phyloP scores from a whole-genome alignment of 2,797 vertebrate genomes.

The Rhinogobio ventralis region DNA sequence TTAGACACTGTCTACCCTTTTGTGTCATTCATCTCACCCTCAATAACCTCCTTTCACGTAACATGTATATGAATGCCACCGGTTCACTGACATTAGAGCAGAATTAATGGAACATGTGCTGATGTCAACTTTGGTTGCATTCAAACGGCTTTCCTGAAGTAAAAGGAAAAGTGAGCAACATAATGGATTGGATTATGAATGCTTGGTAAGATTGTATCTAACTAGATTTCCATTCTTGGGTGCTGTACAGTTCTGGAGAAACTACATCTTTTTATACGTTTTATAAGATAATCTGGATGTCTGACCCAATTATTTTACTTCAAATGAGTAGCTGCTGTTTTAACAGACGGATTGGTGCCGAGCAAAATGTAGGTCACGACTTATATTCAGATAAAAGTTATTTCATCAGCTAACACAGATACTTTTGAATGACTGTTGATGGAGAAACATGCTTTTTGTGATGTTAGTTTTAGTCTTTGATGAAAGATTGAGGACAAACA shows the following conservation, averaged over 20 bases:
- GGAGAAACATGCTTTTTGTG: background rate
- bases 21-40: background rate
- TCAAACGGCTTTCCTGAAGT: conserved; percentile 61
- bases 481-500: too few species aligned
- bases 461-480: background rate
- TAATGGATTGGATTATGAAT: background rate
- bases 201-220: background rate
- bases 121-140: conserved; percentile 63
- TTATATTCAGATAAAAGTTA: background rate
- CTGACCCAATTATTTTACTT: background rate
- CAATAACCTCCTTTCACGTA: background rate
- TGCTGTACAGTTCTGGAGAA: background rate
- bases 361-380: background rate
- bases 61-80: conserved; percentile 65
- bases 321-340: background rate
- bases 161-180: conserved; percentile 1
- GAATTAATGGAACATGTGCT: conserved; percentile 61
- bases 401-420: background rate
- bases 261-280: background rate
- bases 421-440: too few species aligned
- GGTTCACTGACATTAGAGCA: conserved; percentile 55
- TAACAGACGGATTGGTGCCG: background rate
- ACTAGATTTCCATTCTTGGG: background rate
- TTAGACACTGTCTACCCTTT: conserved; percentile 41
- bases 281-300: background rate